These are phyloP conservation scores for Nymphalis io DNA, from an alignment of 1,140 invertebrate genomes.

Conservation along the genomic window DNA sequence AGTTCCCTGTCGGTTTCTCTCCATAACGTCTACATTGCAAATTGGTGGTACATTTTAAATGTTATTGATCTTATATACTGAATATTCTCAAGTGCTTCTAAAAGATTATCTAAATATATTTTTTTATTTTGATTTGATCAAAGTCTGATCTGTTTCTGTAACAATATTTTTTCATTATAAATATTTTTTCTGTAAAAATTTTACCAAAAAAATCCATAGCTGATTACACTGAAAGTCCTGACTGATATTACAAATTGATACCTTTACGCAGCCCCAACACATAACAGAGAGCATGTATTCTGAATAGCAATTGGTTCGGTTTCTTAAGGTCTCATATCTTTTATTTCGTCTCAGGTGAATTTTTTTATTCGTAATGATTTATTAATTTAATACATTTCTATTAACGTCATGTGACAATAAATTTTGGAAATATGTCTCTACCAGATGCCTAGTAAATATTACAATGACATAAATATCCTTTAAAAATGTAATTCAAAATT, in stretches of 20 bases:
- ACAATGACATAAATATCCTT: too few relatives aligned
- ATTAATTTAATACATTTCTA: neutral
- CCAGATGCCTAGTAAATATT: too few relatives aligned
- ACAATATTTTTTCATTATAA: neutral
- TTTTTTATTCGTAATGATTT: constrained; percentile 17
- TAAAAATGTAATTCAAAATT: too few relatives aligned
- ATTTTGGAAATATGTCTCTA: too few relatives aligned
- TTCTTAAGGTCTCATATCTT: constrained; percentile 17
- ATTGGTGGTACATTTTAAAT: too few relatives aligned
- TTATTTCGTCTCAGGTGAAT: constrained; percentile 21
- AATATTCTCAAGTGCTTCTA: too few relatives aligned
- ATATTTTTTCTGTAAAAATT: neutral
- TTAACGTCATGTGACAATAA: too few relatives aligned
- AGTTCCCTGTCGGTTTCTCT: too few relatives aligned
- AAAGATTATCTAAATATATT: too few relatives aligned
- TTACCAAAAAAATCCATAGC: neutral
- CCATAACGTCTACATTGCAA: too few relatives aligned
- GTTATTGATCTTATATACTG: too few relatives aligned
- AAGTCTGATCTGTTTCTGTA: neutral
- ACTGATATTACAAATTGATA: constrained; percentile 35
- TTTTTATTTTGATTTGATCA: neutral
- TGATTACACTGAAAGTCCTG: constrained; percentile 18
- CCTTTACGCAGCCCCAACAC: constrained; percentile 26
- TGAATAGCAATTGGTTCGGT: constrained; percentile 32
- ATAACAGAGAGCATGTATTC: constrained; percentile 23